These are phyloP conservation scores for Caenorhabditis macrosperma DNA, from an alignment of 2,888 invertebrate genomes.

Conservation along the genomic window DNA sequence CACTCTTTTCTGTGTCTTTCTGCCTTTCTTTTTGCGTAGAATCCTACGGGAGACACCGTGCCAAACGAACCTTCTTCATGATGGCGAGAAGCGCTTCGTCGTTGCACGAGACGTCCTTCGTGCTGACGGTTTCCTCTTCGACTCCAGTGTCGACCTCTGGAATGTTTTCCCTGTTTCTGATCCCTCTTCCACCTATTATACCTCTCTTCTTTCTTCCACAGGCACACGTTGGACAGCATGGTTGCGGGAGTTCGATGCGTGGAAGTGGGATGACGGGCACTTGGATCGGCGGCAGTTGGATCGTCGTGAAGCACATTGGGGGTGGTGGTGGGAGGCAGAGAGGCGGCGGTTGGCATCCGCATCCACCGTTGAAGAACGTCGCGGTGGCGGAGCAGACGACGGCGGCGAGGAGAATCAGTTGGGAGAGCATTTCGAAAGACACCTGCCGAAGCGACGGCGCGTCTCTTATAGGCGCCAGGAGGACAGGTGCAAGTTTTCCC, in stretches of 20 bases:
- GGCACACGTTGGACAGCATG: conserved; percentile 66
- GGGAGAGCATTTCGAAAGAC: background rate
- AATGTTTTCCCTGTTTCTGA: background rate
- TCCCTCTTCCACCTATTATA: too few species aligned
- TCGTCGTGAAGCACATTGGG: conserved; percentile 55
- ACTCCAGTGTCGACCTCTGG: conserved; percentile 27
- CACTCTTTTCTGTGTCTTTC: too few species aligned
- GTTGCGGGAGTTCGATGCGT: conserved; percentile 60
- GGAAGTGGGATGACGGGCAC: conserved; percentile 57
- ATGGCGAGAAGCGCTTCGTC: conserved; percentile 41
- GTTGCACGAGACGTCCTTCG: conserved; percentile 54
- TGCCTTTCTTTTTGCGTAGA: background rate
- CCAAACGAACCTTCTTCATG: conserved; percentile 40
- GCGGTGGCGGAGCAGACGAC: conserved; percentile 9
- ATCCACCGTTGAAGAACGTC: conserved; percentile 59
- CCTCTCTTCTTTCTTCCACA: conserved; percentile 73
- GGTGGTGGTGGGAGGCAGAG: conserved; percentile 60
- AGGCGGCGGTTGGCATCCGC: conserved; percentile 51
- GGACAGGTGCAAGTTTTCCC: conserved; percentile 14
- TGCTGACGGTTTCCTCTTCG: conserved; percentile 27
- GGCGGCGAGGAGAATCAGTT: background rate
- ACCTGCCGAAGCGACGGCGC: background rate
- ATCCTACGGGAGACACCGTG: background rate
- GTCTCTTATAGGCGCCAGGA: background rate
- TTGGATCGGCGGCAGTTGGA: conserved; percentile 62